Evolutionary conservation across 1,140 invertebrate species (phyloP), one percentile per base, ranked within the genome.

Genomic region (Pseudomyrmex flavicornis): DNA sequence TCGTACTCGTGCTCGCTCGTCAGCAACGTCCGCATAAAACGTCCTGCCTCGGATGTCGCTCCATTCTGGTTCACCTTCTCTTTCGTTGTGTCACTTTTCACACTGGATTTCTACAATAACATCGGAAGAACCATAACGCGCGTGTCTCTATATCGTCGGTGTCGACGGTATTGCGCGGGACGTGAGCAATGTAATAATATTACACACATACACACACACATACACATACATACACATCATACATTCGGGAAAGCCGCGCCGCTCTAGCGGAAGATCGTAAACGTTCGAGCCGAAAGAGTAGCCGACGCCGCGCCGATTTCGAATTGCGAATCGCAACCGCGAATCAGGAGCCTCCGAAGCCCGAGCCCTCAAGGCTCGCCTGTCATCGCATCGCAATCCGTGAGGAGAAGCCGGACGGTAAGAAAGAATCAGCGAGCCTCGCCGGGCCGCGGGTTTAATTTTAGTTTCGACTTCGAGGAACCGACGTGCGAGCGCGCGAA

Each of bases 51-150:
- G 85, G 46, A 70, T 62, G 74, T 74, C 75, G 59, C 61, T 75
- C 82, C 88, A 85, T 85, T 58, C 80, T 90, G 62, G 82, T 82
- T 68, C 84, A 68, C 65, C 52, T 83, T 70, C 61, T 48, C 54
- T 46, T 72, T 58, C 72, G 50, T 56, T 62, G 59, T 50, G 56
- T 58, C 44, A 76, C 12, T 63, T 66, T 26, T 61, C 50, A 22
- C 66, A 54, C 66, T 48, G 50, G 73, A 50, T 66, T 74, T 88
- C 86, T 88, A 83, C 68, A 85, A 88, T 54, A 83, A 59, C 72
- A 88, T 26, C 84, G 52, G 1, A 61, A 46, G 68, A 22, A 61
- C 56, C 35, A 5, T 35, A 35, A 50, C 62, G 46, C 73, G 46
- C 17, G 46, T 62, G 4, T 54, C n/a, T 26, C 75, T 50, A 54